phyloP scores from a whole-genome alignment of 2,888 invertebrate genomes.

The Capitulum mitella region DNA sequence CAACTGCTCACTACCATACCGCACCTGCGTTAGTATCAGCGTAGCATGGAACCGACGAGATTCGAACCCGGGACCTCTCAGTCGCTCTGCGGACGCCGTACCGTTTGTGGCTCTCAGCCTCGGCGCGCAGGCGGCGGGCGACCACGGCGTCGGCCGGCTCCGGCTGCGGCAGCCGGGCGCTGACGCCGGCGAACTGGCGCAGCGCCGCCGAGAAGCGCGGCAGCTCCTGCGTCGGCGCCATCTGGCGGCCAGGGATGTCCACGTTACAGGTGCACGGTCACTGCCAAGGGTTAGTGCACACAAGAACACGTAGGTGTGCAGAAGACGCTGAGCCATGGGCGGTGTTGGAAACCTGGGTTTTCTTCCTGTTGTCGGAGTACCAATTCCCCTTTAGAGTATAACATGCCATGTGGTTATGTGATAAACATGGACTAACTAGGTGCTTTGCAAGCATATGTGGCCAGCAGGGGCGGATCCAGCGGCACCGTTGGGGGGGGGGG shows the following conservation, averaged over 20 bases:
- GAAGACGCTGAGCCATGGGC: too few species aligned
- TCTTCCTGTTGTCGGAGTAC: too few species aligned
- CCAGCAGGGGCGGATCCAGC: too few species aligned
- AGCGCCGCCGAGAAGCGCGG: constrained; percentile 1
- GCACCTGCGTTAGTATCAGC: background rate
- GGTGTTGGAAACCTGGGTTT: too few species aligned
- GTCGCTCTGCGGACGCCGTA: background rate
- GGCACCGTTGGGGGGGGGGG: too few species aligned
- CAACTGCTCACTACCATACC: background rate
- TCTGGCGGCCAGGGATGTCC: background rate
- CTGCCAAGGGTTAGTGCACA: too few species aligned
- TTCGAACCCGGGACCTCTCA: background rate
- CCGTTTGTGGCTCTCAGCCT: background rate
- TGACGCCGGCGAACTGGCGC: background rate
- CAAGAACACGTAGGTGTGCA: too few species aligned
- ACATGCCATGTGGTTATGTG: too few species aligned
- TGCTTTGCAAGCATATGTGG: too few species aligned
- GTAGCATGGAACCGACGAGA: background rate
- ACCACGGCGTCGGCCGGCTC: background rate
- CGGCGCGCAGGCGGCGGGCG: background rate
- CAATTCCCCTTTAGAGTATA: too few species aligned
- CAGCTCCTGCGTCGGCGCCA: constrained; percentile 5
- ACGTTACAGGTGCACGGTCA: background rate
- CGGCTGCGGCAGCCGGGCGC: background rate
- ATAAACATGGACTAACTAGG: too few species aligned